These are phyloP conservation scores for Onychomys arenicola DNA, from an alignment of 2,797 vertebrate species.

Conservation along the genomic window DNA sequence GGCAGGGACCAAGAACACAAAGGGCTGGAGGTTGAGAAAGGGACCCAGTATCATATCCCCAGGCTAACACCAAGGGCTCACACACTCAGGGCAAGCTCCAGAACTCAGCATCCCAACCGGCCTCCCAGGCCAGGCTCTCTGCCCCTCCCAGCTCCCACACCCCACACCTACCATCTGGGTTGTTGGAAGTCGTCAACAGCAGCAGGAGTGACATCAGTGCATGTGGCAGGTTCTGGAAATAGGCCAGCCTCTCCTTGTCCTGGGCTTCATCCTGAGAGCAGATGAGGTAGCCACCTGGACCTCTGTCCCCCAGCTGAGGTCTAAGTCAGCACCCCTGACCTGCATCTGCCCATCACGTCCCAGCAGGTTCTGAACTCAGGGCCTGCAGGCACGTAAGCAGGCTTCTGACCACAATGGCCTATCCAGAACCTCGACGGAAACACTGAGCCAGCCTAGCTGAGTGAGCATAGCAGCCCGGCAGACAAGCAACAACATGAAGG, in stretches of 20 bases:
- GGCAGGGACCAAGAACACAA: background rate
- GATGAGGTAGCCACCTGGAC: accelerated
- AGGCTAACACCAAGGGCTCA: accelerated
- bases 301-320: background rate
- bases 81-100: accelerated
- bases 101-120: accelerated
- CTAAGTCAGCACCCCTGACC: accelerated
- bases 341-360: background rate
- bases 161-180: conserved; percentile 93
- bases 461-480: background rate
- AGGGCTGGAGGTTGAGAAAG: too few species aligned
- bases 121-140: background rate
- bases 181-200: conserved; percentile 97
- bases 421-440: accelerated
- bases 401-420: background rate
- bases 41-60: accelerated
- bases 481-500: background rate
- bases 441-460: background rate
- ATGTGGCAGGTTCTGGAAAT: conserved; percentile 92
- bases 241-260: conserved; percentile 92
- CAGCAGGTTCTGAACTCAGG: background rate
- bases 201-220: conserved; percentile 95
- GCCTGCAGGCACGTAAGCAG: background rate
- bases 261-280: conserved; percentile 88
- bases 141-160: accelerated